Base-by-base conservation (phyloP, 2,113 vertebrate species). In the Tonatia bakeri region DNA sequence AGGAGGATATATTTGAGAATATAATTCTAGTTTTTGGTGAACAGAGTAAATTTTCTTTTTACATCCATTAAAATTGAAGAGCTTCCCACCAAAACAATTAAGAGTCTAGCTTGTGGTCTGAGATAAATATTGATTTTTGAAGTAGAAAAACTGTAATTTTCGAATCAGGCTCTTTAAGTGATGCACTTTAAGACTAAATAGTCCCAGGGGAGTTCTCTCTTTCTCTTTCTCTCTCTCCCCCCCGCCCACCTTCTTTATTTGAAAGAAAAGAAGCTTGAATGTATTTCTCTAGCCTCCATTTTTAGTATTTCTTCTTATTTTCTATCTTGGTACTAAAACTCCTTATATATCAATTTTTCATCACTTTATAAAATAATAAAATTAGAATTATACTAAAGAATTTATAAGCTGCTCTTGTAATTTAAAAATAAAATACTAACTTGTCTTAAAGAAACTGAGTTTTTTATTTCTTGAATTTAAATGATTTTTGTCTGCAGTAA, bases 51-150 rank as follows among this genome's bases (percentile, higher is more conserved):
- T 93, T 94, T 38, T 87, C 38, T 80, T 87, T 83, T 69, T 69
- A 70, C 4, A 50, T 64, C 38, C 88, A 84, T 91, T 94, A 93
- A 80, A 90, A 73, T 5, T 43, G 69, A 94, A 95, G 80, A 77
- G 22, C 40, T 95, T 94, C 40, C 76, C 80, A 82, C 76, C 67
- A 50, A 67, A 94, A 61, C 47, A 73, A 52, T 91, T 94, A 90
- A 82, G 61, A 67, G 82, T 83, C 20, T 81, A 61, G 19, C 69
- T 61, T 96, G 75, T 86, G 50, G 15, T 72, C 45, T 59, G 76
- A 96, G 64, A 94, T 82, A 88, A 80, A 45, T 92, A 90, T 43
- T 56, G 33, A 87, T 90, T 96, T 94, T 87, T 93, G 43, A 96
- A 94, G 72, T 76, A 90, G 56, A 64, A 79, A 91, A 95, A 91